Percentiles rank a stretch among this genome's conserved stretches.
Evolutionary conservation across 2,113 vertebrate genomes (phyloP).

Genomic region (Meles meles): DNA sequence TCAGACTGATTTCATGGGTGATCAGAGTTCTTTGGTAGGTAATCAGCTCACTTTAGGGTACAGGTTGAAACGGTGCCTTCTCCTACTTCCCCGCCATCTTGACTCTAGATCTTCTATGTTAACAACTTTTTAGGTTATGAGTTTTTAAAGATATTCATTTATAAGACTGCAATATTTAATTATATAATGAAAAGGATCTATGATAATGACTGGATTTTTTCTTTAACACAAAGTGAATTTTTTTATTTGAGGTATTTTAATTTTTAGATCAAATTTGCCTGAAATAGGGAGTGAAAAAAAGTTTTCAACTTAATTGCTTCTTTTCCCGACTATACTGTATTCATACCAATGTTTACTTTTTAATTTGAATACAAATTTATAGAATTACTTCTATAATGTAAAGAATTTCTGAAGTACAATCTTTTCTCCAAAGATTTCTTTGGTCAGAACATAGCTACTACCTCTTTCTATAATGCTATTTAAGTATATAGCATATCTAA

Average conservation of each 20-base stretch:
- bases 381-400: not conserved
- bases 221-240: not conserved
- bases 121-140: not conserved
- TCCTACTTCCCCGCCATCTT: too few species aligned
- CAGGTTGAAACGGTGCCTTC: too few species aligned
- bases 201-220: not conserved
- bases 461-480: not conserved
- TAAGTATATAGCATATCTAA: not conserved
- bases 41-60: too few species aligned
- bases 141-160: not conserved
- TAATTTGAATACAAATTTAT: not conserved
- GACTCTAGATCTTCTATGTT: not conserved
- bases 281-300: not conserved
- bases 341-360: not conserved
- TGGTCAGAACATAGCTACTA: not conserved
- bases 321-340: not conserved
- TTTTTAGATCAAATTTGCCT: not conserved
- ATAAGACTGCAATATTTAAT: not conserved
- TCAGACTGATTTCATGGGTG: too few species aligned
- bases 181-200: not conserved
- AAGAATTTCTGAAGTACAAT: not conserved
- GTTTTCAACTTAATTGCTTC: not conserved
- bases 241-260: slow-evolving; percentile 5
- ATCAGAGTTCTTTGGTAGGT: too few species aligned
- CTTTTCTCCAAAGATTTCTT: not conserved